Evolutionary conservation across 2,888 invertebrate species (phyloP), one percentile per base, ranked within the genome.

Genomic region (Cephus nigrinus): DNA sequence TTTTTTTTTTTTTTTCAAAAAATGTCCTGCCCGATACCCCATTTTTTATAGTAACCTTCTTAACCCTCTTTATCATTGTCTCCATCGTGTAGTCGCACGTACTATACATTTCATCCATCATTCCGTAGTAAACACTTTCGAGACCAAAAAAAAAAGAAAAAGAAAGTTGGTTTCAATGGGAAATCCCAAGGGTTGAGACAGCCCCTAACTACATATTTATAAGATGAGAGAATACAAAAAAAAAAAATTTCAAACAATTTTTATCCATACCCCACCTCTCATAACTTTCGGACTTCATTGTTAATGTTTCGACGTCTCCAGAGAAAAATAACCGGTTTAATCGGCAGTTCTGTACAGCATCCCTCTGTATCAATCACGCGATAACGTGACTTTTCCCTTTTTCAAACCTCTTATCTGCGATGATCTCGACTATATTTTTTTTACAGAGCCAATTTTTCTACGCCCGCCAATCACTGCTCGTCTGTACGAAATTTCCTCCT

Each of bases 191-290:
- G 75, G 34, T n/a, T 15, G 40, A 55, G 33, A 69, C 69, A 74
- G 34, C 31, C 77, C 77, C 77, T 78, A 78, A 78, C 74, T 78
- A 78, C 77, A 78, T 78, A 78, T 78, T 78, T 78, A 78, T 78
- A 74, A 75, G 69, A 75, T 75, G 34, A 33, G 23, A 69, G 23
- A 68, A 68, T 35, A 35, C 12, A 30, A 69, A 31, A 68, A 12
- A 74, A 68, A 74, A 77, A 3, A 32, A 73, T 69, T 74, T 69
- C 69, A 32, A 75, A 78, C 75, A 78, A 74, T 78, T 78, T 78
- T 78, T 36, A 35, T 35, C 12, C 35, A 35, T 11, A 32, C 69
- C 74, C 36, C 36, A 4, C 40, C 12, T 4, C 77, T 72, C 75
- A 78, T 78, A 71, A 72, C 77, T 75, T 75, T 78, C 77, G 31